phyloP scores from a whole-genome alignment of 2,797 vertebrate species.

The Sitta carolinensis region DNA sequence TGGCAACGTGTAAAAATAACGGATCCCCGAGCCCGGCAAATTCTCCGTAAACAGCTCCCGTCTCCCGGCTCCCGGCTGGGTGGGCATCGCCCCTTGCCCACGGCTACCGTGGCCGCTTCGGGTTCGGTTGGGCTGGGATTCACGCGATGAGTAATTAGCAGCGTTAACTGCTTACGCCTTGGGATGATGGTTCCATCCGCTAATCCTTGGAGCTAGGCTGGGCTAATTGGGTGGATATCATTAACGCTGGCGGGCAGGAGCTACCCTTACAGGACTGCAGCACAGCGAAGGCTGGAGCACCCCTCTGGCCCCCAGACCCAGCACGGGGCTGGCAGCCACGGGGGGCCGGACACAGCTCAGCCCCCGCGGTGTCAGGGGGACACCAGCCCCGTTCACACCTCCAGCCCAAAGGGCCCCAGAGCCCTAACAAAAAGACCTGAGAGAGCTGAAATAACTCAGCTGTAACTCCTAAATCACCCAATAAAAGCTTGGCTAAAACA shows the following conservation, averaged over 20 bases:
- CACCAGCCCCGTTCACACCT: background rate
- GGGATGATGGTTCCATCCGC: slow-evolving; percentile 3
- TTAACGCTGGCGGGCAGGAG: background rate
- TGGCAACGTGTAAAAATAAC: slow-evolving; percentile 78
- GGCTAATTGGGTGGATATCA: slow-evolving; percentile 55
- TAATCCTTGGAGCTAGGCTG: slow-evolving; percentile 46
- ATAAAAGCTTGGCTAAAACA: background rate
- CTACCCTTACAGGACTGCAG: background rate
- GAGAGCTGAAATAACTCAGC: background rate
- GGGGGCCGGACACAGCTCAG: background rate
- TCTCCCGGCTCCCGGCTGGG: background rate
- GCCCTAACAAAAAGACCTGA: background rate
- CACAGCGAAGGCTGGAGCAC: background rate
- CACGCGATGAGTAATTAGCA: slow-evolving; percentile 22
- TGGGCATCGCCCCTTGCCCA: background rate
- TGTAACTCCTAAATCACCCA: background rate
- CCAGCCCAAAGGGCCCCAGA: background rate
- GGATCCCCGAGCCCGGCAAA: slow-evolving; percentile 65
- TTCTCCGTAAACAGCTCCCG: slow-evolving; percentile 26
- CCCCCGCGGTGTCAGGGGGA: background rate
- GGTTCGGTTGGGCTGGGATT: background rate
- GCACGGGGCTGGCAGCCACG: background rate
- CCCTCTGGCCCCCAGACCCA: background rate
- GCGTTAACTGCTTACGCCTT: slow-evolving; percentile 52
- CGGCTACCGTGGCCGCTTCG: background rate